Percentiles rank a stretch among this genome's conserved stretches.
phyloP scores from a whole-genome alignment of 1,140 invertebrate species.

The Saccostrea echinata region DNA sequence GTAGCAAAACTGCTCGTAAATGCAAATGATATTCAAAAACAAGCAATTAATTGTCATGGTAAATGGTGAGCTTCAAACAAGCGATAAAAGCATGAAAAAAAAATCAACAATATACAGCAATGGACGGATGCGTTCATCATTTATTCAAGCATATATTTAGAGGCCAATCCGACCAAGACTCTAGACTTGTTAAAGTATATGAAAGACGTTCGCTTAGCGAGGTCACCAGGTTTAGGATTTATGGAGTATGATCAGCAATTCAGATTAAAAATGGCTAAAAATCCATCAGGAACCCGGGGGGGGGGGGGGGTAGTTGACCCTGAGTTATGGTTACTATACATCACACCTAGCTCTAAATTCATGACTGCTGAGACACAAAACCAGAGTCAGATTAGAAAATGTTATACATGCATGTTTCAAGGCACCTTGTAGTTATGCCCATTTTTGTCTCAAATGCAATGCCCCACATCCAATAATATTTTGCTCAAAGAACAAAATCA shows the following conservation, averaged over 20 bases:
- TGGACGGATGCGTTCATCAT: background rate
- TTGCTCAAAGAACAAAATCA: no score
- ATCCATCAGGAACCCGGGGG: background rate
- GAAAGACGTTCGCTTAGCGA: background rate
- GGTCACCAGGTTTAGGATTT: background rate
- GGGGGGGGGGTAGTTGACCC: no score
- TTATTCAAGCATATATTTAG: background rate
- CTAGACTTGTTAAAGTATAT: background rate
- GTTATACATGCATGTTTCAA: no score
- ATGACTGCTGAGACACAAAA: no score
- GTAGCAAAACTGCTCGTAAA: background rate
- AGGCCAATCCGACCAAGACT: background rate
- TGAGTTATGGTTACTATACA: background rate
- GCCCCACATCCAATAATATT: no score
- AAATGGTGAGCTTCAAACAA: background rate
- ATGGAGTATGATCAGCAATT: background rate
- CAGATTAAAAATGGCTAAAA: background rate
- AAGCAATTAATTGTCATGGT: background rate
- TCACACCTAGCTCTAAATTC: background rate
- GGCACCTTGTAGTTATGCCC: no score
- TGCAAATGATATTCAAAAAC: background rate
- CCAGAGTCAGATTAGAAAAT: no score
- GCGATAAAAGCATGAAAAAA: background rate
- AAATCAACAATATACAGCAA: background rate
- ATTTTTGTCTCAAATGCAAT: no score